phyloP scores from a whole-genome alignment of 1,140 invertebrate species.

The Zaprionus vittiger region DNA sequence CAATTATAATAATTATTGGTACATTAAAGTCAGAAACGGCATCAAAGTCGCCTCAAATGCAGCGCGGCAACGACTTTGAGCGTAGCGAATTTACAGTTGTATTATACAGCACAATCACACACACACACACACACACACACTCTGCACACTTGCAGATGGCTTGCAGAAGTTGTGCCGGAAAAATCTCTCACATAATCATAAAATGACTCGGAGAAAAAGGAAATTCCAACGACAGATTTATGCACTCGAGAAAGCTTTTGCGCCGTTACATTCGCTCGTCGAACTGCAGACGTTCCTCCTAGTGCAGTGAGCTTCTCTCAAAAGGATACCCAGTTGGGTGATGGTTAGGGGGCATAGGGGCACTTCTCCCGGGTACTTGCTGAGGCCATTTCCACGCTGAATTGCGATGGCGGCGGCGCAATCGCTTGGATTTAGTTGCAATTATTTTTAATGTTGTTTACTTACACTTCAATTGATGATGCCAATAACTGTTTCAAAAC shows the following conservation, averaged over 20 bases:
- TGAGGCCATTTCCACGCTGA: constrained; percentile 66
- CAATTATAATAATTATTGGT: constrained; percentile 56
- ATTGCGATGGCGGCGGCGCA: constrained; percentile 76
- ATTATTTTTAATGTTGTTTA: constrained; percentile 84
- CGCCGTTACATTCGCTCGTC: constrained; percentile 45
- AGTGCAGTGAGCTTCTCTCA: not conserved
- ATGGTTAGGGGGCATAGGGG: not conserved
- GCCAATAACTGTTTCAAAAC: constrained; percentile 81
- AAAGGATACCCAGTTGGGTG: not conserved
- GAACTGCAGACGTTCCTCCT: constrained; percentile 27
- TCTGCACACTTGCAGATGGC: constrained; percentile 11
- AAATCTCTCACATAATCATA: constrained; percentile 84
- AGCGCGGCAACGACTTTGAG: constrained; percentile 60
- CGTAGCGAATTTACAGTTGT: constrained; percentile 59
- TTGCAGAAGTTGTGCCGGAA: constrained; percentile 63
- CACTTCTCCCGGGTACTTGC: constrained; percentile 10
- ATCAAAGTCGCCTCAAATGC: constrained; percentile 71
- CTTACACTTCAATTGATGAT: constrained; percentile 82
- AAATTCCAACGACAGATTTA: constrained; percentile 78
- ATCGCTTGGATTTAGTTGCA: constrained; percentile 80
- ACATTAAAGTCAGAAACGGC: constrained; percentile 64
- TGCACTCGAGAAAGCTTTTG: constrained; percentile 78
- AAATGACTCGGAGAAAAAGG: constrained; percentile 75
- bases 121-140: constrained; percentile 30
- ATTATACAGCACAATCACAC: constrained; percentile 62